Evolutionary conservation across 2,113 vertebrate species (phyloP).

Genomic region (Brienomyrus brachyistius): DNA sequence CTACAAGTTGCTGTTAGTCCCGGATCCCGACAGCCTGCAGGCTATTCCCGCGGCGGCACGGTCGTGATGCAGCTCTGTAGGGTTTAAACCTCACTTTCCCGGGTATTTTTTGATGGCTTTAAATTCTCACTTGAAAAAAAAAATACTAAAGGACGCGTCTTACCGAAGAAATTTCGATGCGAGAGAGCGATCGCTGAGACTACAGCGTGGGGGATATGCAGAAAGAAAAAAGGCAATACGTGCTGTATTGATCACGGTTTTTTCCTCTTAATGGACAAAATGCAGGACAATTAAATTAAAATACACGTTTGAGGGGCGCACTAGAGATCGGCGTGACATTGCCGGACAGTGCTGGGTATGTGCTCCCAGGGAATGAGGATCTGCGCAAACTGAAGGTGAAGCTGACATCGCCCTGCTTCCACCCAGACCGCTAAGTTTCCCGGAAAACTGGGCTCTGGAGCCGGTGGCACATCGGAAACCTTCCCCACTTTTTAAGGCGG

Average conservation of each 20-base stretch:
- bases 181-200: neutral
- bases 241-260: neutral
- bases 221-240: neutral
- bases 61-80: neutral
- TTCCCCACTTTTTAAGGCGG: neutral
- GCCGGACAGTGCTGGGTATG: neutral
- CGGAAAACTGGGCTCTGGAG: neutral
- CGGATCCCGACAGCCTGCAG: neutral
- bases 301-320: neutral
- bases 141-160: neutral
- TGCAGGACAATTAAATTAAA: neutral
- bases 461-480: neutral
- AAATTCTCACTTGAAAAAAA: neutral
- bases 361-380: neutral
- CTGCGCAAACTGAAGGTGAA: conserved; percentile 15
- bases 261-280: neutral
- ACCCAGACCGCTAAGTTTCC: neutral
- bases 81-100: neutral
- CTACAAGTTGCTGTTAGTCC: neutral
- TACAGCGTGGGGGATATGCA: neutral
- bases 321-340: neutral
- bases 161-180: neutral
- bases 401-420: neutral
- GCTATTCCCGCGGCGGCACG: neutral
- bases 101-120: neutral